Conservation (phyloP, 2,888 invertebrate genomes). For the Aleiodes alternator region DNA sequence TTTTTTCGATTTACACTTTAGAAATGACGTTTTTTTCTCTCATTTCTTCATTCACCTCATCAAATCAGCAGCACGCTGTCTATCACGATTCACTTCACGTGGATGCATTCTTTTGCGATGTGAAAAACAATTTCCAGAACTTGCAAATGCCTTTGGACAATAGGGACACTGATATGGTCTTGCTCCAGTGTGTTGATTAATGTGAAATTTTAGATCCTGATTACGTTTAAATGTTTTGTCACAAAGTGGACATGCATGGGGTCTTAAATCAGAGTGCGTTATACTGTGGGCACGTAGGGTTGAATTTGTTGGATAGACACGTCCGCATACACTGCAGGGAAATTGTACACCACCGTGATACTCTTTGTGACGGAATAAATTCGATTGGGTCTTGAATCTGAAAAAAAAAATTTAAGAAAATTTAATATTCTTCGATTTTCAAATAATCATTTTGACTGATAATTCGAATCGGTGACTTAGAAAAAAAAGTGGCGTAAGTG, state of each 20-base stretch:
- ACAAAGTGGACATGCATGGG: slow-evolving; percentile 82
- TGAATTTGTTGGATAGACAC: slow-evolving; percentile 83
- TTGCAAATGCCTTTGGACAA: slow-evolving; percentile 84
- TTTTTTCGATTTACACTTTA: neutral
- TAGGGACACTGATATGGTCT: slow-evolving; percentile 85
- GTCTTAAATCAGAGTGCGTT: slow-evolving; percentile 82
- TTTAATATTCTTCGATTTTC: slow-evolving; percentile 8
- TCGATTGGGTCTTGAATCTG: slow-evolving; percentile 82
- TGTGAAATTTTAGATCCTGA: slow-evolving; percentile 86
- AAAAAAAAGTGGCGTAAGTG: too few relatives aligned
- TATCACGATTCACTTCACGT: slow-evolving; percentile 78
- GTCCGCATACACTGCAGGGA: slow-evolving; percentile 82
- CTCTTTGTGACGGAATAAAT: slow-evolving; percentile 81
- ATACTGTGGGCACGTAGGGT: slow-evolving; percentile 83
- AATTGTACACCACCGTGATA: slow-evolving; percentile 79
- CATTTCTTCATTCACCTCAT: slow-evolving; percentile 75
- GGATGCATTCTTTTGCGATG: slow-evolving; percentile 85
- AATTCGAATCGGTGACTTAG: too few relatives aligned
- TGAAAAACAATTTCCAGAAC: slow-evolving; percentile 85
- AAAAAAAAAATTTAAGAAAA: slow-evolving; percentile 59
- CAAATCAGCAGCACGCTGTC: slow-evolving; percentile 77
- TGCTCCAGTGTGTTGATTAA: slow-evolving; percentile 86
- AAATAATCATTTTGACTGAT: too few relatives aligned
- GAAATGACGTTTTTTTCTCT: too few relatives aligned
- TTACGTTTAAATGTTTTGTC: slow-evolving; percentile 85